Base-by-base conservation (phyloP, 2,797 vertebrate genomes). In the Staurois parvus region DNA sequence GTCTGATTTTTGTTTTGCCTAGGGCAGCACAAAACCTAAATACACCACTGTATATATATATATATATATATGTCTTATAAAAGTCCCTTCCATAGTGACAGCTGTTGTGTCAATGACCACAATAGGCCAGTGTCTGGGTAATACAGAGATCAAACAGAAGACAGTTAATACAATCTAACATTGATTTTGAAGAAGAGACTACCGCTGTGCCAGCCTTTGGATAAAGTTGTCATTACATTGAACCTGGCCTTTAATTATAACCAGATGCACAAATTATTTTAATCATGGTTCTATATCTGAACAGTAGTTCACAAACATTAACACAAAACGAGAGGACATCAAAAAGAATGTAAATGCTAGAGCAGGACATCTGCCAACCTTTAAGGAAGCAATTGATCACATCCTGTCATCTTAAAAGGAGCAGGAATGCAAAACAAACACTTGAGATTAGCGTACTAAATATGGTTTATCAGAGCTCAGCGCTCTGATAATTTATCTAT, bases 261-360 rank as follows among this genome's bases (percentile, higher is more conserved):
- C 88, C 93, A 95, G 93, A 94, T 94, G 93, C 92, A 92, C 94
- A 92, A 93, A 95, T 95, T 94, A 94, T 94, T 95, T 95, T 94
- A 94, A 94, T 95, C 89, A 0, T 91, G 88, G 91, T 90, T 93
- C 91, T 93, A 93, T 95, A 93, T 95, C 92, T 94, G 94, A 93
- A 93, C 93, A 92, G 93, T 93, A 93, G 94, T 91, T 95, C 91
- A 90, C 94, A 83, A 86, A 91, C 92, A 90, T 90, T 94, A 92
- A 94, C 94, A 94, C 90, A 92, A n/a, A 92, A 94, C 91, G 87
- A 88, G 90, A 91, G 90, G 92, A 95, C 94, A 94, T 95, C 93
- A 95, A 95, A 96, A 91, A 93, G 92, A 92, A 93, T 92, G 92
- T 92, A 92, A 95, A 92, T 89, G 73, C 91, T 90, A 83, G 89